These are phyloP conservation scores for Gallinago stenura DNA, from an alignment of 2,797 vertebrate genomes.

Conservation along the genomic window DNA sequence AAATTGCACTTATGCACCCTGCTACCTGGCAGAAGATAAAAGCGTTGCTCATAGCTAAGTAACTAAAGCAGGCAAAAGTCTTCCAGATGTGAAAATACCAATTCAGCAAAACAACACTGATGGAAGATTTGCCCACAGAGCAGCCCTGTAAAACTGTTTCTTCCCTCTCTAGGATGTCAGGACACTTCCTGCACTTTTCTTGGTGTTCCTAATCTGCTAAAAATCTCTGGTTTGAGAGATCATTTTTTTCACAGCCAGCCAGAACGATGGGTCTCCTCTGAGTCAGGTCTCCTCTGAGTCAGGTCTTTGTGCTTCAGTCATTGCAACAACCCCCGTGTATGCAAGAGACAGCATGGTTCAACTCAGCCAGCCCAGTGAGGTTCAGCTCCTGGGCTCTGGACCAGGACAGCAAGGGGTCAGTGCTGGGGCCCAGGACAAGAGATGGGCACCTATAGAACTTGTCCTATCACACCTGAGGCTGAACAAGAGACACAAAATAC, in stretches of 20 bases:
- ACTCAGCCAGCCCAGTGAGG: fast-evolving
- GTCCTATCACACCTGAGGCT: not conserved
- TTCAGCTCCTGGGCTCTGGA: not conserved
- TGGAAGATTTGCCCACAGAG: not conserved
- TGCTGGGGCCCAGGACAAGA: not conserved
- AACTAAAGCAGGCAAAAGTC: not conserved
- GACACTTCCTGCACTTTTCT: not conserved
- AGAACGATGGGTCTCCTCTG: not conserved
- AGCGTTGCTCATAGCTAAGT: not conserved
- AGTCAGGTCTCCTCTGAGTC: not conserved
- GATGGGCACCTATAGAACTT: not conserved
- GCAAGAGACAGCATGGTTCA: not conserved
- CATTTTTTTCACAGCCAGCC: not conserved
- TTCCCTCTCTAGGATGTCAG: not conserved
- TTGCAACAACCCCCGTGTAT: fast-evolving
- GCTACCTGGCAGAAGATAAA: not conserved
- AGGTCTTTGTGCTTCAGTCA: not conserved
- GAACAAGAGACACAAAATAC: not conserved
- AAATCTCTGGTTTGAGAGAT: not conserved
- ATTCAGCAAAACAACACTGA: not conserved
- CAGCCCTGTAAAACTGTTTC: not conserved
- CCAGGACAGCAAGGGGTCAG: not conserved
- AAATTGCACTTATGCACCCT: not conserved
- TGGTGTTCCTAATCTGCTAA: not conserved
- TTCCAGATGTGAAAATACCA: not conserved